phyloP scores from a whole-genome alignment of 2,888 invertebrate species.

The Tachina fera region DNA sequence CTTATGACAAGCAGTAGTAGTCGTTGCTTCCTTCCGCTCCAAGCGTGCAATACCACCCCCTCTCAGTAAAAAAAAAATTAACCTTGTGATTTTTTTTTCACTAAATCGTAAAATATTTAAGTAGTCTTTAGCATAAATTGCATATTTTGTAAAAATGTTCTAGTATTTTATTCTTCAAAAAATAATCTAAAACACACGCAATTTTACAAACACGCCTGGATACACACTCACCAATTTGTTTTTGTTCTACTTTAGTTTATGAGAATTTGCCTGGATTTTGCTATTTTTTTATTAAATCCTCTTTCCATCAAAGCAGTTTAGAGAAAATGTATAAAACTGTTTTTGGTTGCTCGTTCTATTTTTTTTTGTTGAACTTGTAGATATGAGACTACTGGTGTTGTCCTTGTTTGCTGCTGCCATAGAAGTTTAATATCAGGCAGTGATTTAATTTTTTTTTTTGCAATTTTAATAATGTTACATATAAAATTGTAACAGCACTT shows the following conservation, averaged over 20 bases:
- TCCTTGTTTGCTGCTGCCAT: constrained; percentile 3
- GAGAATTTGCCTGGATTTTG: constrained; percentile 29
- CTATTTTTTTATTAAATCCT: constrained; percentile 33
- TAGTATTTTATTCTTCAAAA: background rate
- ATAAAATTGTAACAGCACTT: constrained; percentile 56
- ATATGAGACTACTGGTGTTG: background rate
- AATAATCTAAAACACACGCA: constrained; percentile 47
- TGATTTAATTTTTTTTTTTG: constrained; percentile 49
- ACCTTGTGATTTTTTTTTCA: constrained; percentile 43
- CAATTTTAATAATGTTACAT: constrained; percentile 53
- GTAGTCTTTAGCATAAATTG: constrained; percentile 67
- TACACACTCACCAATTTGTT: background rate
- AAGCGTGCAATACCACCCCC: background rate
- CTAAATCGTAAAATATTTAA: constrained; percentile 69
- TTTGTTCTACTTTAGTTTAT: background rate
- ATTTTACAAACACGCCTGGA: background rate
- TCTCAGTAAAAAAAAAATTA: constrained; percentile 37
- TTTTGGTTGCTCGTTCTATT: constrained; percentile 1
- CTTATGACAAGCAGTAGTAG: constrained; percentile 50
- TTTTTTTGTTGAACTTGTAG: background rate
- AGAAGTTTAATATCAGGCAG: constrained; percentile 58
- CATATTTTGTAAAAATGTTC: constrained; percentile 59
- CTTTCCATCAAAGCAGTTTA: constrained; percentile 11
- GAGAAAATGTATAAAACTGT: constrained; percentile 45
- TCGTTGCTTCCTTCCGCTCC: background rate